These are phyloP conservation scores for Hirudinaria manillensis DNA, from an alignment of 2,888 invertebrate genomes.

Conservation along the genomic window DNA sequence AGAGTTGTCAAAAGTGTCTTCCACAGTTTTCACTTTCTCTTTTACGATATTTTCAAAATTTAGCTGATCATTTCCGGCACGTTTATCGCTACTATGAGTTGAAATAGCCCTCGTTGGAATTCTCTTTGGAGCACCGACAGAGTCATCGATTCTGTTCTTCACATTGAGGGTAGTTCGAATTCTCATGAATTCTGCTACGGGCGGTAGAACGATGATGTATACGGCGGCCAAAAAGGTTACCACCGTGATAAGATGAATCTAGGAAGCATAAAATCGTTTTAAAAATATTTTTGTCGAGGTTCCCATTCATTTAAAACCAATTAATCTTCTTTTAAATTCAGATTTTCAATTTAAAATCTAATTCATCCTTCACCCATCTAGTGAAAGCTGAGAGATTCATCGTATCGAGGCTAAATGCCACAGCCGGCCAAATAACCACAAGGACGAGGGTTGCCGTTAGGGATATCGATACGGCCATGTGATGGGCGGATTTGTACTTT, in stretches of 20 bases:
- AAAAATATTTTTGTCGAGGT: background rate
- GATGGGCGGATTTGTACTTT: slow-evolving; percentile 43
- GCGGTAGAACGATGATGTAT: slow-evolving; percentile 47
- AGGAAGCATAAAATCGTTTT: slow-evolving; percentile 21
- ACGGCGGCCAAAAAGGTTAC: slow-evolving; percentile 47
- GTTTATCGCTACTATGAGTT: no score
- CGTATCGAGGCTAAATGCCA: slow-evolving; percentile 43
- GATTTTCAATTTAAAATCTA: slow-evolving; percentile 1
- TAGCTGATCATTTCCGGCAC: no score
- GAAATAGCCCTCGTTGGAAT: background rate
- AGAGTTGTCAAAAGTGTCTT: no score
- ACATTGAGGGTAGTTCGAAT: slow-evolving; percentile 11
- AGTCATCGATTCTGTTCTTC: slow-evolving; percentile 9
- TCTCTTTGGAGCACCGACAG: background rate
- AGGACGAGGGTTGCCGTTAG: slow-evolving; percentile 42
- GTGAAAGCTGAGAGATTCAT: slow-evolving; percentile 43
- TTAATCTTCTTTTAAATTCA: background rate
- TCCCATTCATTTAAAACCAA: background rate
- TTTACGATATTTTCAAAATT: no score
- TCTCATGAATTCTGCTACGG: slow-evolving; percentile 18
- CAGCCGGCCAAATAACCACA: slow-evolving; percentile 47
- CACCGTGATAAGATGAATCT: slow-evolving; percentile 45
- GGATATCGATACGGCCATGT: slow-evolving; percentile 43
- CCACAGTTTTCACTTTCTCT: no score
- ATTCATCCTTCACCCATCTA: slow-evolving; percentile 43